Evolutionary conservation across 1,140 invertebrate genomes (phyloP), one percentile per base, ranked within the genome.

Genomic region (Lepidurus apus): DNA sequence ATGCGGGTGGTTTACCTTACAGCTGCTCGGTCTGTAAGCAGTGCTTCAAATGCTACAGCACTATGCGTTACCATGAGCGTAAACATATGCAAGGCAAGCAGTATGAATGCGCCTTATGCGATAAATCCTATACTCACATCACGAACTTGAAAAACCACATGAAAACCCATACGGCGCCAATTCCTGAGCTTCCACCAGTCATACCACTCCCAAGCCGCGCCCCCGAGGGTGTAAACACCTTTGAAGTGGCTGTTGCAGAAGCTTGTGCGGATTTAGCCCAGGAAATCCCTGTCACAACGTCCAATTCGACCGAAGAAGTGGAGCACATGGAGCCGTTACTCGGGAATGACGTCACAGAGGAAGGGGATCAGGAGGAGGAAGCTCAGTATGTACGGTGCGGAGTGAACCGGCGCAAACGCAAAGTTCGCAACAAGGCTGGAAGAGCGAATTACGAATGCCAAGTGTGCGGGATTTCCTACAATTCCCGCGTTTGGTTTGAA

Each of bases 371-470:
- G 53, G 53, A 65, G 53, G 13, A 65, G 53, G 53, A 65, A 3
- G 17, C 53, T 1, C 53, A 65, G 53, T 65, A n/a, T 8, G 53
- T 65, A 21, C 53, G 53, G 5, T 65, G 53, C 8, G 53, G 53
- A 21, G 53, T 65, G 13, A 65, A 65, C 21, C 53, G 53, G 9
- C 53, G 53, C 21, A 65, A 65, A 65, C 53, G 53, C 6, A 65
- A 65, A 65, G 53, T 65, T n/a, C 53, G 53, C 9, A 65, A 65
- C 13, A 65, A 65, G 13, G 53, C 6, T n/a, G 53, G 53, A 9
- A 65, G 53, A 65, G 53, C 53, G 53, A 65, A 65, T 65, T 65
- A n/a, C 21, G 53, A 65, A 65, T 65, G 53, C 13, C 53, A 65
- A 17, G 53, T 65, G 10, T 65, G 53, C 53, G 53, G 53, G 21